These are phyloP conservation scores for Dendrolimus punctatus DNA, from an alignment of 1,140 invertebrate species.

Conservation along the genomic window DNA sequence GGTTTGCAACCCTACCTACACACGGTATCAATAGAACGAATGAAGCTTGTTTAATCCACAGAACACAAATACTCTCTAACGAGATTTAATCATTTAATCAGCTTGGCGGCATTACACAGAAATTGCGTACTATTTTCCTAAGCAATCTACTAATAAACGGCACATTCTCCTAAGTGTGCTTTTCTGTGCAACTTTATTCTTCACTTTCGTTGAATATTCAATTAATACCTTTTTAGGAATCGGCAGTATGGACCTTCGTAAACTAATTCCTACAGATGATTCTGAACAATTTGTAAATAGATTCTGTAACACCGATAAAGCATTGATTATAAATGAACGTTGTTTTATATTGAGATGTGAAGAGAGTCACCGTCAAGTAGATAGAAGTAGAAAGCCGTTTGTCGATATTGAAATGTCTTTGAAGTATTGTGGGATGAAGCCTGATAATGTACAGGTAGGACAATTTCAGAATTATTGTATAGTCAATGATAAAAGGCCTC, in stretches of 20 bases:
- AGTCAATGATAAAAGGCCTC: neutral
- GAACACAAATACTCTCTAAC: too few relatives aligned
- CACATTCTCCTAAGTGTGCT: too few relatives aligned
- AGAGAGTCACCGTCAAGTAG: conserved; percentile 7
- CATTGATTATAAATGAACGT: conserved; percentile 39
- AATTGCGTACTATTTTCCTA: too few relatives aligned
- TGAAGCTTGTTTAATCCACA: too few relatives aligned
- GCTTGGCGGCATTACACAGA: too few relatives aligned
- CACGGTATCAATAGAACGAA: too few relatives aligned
- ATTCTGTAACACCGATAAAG: conserved; percentile 35
- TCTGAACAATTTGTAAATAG: conserved; percentile 25
- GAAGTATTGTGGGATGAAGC: conserved; percentile 33
- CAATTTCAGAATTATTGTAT: neutral
- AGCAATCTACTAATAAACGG: too few relatives aligned
- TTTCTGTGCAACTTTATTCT: too few relatives aligned
- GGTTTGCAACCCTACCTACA: too few relatives aligned
- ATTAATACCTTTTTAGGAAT: conserved; percentile 39
- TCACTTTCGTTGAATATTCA: neutral
- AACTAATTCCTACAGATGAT: conserved; percentile 50
- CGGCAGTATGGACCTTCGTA: conserved; percentile 56
- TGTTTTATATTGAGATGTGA: conserved; percentile 44
- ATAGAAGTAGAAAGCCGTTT: conserved; percentile 24
- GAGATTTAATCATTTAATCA: too few relatives aligned
- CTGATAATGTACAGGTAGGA: conserved; percentile 19
- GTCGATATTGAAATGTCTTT: conserved; percentile 50